Evolutionary conservation across 92 coral and sea anemone species (phyloP).

Genomic region (Heteractis magnifica): DNA sequence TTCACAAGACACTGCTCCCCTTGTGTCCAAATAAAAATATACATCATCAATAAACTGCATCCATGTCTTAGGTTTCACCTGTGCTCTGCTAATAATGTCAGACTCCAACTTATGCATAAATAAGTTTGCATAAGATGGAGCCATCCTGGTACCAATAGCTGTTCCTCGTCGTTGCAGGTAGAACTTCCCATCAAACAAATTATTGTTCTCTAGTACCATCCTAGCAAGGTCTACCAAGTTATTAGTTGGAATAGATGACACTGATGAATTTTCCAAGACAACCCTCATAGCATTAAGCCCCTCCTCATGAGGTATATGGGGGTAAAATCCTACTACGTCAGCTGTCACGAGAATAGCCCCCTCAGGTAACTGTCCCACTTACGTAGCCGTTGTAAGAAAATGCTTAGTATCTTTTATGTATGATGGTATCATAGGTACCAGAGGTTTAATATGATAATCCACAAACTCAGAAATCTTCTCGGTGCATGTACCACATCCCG

Average conservation of each 20-base stretch:
- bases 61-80: no score
- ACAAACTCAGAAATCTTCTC: constrained; percentile 39
- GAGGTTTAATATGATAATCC: constrained; percentile 23
- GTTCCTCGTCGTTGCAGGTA: constrained; percentile 29
- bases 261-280: neutral
- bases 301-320: neutral
- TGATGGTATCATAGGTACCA: constrained; percentile 12
- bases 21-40: no score
- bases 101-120: neutral
- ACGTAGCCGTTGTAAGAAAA: neutral
- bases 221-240: no score
- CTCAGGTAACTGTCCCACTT: neutral
- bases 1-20: no score
- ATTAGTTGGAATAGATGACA: no score
- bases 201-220: neutral
- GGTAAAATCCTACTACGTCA: neutral
- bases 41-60: no score
- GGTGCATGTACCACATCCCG: constrained; percentile 26
- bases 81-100: no score
- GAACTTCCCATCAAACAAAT: constrained; percentile 14
- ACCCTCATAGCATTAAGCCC: neutral
- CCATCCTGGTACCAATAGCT: constrained; percentile 31
- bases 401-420: constrained; percentile 24
- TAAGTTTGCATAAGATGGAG: constrained; percentile 10
- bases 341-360: neutral